Conservation (phyloP, 2,113 vertebrate species). For the Phylloscopus whistleri region DNA sequence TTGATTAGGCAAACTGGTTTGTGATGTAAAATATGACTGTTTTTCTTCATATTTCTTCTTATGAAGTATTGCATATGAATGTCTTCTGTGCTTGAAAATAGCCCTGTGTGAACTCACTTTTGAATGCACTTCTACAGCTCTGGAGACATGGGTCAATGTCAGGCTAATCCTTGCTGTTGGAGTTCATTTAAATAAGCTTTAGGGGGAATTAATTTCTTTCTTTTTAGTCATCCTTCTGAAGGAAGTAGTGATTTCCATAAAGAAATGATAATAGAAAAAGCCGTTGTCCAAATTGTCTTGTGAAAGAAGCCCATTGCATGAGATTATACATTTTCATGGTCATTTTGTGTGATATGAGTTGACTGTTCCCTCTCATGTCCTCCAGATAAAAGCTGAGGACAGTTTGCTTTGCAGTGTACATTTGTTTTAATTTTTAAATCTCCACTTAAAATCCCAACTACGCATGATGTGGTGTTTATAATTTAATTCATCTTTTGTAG, state of each 20-base stretch:
- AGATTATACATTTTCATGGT: neutral
- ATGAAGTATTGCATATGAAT: neutral
- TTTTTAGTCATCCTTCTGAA: neutral
- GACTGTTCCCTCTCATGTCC: neutral
- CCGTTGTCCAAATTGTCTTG: neutral
- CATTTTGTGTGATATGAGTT: neutral
- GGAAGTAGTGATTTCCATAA: neutral
- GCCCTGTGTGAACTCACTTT: neutral
- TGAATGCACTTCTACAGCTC: neutral
- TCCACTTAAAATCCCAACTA: neutral
- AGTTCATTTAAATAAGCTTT: neutral
- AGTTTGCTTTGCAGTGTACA: neutral
- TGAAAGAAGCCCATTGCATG: neutral
- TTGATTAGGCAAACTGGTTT: neutral
- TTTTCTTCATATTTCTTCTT: neutral
- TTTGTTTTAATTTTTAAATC: neutral
- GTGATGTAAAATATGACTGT: neutral
- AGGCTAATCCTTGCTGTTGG: neutral
- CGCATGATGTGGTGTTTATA: fast-evolving
- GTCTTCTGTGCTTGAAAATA: neutral
- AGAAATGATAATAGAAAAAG: neutral
- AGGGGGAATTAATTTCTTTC: neutral
- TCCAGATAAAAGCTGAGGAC: too few species aligned
- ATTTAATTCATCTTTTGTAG: neutral
- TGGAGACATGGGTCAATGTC: neutral